Conservation (phyloP, 1,140 invertebrate genomes). For the Armadillidium nasatum region DNA sequence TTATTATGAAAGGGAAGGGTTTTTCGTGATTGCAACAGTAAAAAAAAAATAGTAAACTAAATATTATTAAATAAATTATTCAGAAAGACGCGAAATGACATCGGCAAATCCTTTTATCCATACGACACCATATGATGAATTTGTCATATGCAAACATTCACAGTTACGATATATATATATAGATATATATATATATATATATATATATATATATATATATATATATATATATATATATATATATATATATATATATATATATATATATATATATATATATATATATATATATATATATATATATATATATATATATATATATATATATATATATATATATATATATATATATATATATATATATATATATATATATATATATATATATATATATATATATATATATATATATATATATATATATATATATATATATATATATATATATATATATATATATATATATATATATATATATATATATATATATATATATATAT, state of each 20-base stretch:
- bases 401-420: conserved; percentile 13
- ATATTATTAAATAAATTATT: no score
- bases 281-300: background rate
- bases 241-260: conserved; percentile 11
- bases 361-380: conserved; percentile 15
- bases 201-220: conserved; percentile 13
- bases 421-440: conserved; percentile 13
- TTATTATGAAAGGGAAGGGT: no score
- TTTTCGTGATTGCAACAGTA: no score
- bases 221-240: conserved; percentile 15
- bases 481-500: no score
- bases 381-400: background rate
- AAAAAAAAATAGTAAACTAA: no score
- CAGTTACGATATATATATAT: background rate
- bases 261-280: conserved; percentile 15
- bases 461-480: conserved; percentile 15
- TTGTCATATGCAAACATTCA: no score
- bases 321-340: conserved; percentile 15
- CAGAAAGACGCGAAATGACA: no score
- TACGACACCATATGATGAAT: no score
- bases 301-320: conserved; percentile 13
- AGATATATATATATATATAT: background rate
- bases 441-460: conserved; percentile 11
- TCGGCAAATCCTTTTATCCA: no score
- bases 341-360: conserved; percentile 11